Evolutionary conservation across 2,797 vertebrate genomes (phyloP), one percentile per base, ranked within the genome.

Genomic region (Nyctibius grandis): DNA sequence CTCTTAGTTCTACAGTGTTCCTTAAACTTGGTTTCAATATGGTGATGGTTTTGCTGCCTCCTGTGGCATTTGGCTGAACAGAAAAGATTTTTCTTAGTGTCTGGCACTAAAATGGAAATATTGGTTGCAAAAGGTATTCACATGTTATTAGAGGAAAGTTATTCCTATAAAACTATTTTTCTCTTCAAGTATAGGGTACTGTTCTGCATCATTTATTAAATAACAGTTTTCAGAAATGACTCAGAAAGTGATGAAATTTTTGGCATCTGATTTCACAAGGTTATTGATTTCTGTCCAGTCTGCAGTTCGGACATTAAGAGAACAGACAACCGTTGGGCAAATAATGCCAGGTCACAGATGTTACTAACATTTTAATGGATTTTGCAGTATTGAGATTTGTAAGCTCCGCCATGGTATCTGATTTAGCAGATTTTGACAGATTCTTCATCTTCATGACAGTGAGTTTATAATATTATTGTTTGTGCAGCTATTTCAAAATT

Each of bases 321-420:
- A 97, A 91, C 64, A 80, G 93, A 69, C 78, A 80, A 64, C 74
- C 67, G n/a, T n/a, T 10, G 6, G 42, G 38, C 38, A 96, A 91
- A 92, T 65, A 88, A 65, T 64, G 22, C 31, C 4, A 1, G 57
- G 79, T 88, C 60, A 67, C 17, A 85, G 53, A 57, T 57, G 51
- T 31, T n/a, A 51, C 47, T 74, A 87, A 53, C 18, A n/a, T 68
- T 95, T 87, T 51, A 12, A 15, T 12, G 60, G 17, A 5, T 72
- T 94, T 96, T 88, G 47, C 26, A 72, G 33, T 78, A 61, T 29
- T 34, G 63, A 22, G 68, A 59, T 75, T 89, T 65, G 31, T 85
- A 85, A 75, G 48, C 26, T 90, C 63, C 4, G 2, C 38, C 19
- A 31, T 5, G 3, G 31, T 63, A 69, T 70, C 70, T 2, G 1